A percentile compares a stretch with the other conserved stretches of the same genome.
Conservation (phyloP, 2,797 vertebrate species). For the Sciaenops ocellatus region DNA sequence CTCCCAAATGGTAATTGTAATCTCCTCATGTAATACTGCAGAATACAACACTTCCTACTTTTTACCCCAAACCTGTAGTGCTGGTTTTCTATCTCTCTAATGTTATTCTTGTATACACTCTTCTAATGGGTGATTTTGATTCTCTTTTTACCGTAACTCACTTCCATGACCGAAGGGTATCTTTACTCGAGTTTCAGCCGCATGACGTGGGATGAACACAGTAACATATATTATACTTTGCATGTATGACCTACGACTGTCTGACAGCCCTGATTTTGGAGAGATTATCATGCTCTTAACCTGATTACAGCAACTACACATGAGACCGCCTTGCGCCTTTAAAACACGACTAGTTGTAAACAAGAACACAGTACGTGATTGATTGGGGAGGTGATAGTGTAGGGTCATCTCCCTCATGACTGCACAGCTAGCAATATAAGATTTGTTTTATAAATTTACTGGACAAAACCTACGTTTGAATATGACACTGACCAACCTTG, state of each 20-base stretch:
- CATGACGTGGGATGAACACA: background rate
- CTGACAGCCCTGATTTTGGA: background rate
- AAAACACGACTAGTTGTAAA: background rate
- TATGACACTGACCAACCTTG: no score
- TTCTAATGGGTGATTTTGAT: background rate
- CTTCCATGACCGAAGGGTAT: background rate
- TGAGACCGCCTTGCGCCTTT: background rate
- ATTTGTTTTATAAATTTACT: background rate
- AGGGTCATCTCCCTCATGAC: background rate
- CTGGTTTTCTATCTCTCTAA: background rate
- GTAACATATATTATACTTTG: background rate
- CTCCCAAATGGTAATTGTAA: background rate
- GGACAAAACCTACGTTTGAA: no score
- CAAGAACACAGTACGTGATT: conserved; percentile 4
- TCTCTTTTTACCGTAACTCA: background rate
- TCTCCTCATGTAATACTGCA: background rate
- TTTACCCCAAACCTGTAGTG: background rate
- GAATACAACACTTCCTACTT: background rate
- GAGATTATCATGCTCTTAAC: background rate
- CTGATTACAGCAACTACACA: background rate
- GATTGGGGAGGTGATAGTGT: background rate
- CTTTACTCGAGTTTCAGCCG: background rate
- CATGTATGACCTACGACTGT: background rate
- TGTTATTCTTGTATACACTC: background rate
- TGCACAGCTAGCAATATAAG: background rate